Evolutionary conservation across 2,113 vertebrate genomes (phyloP), one percentile per base, ranked within the genome.

Genomic region (Macheiramphus alcinus): DNA sequence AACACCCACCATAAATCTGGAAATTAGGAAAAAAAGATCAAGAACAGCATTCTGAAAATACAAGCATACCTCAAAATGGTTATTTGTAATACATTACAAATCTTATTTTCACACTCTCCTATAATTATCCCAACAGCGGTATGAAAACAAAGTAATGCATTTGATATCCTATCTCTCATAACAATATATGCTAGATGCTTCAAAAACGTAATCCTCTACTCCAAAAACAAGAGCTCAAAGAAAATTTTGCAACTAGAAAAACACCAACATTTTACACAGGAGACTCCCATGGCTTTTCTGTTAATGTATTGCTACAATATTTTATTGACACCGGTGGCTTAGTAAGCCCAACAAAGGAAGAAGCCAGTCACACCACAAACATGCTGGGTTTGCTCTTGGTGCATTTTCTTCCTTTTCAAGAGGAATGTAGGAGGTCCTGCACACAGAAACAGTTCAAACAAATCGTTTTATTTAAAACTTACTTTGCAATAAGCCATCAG

Each of bases 1-100:
- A 99, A 59, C 98, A 98, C n/a, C 97, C 98, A 72, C 96, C 98
- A 96, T 99, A 98, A 73, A 98, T 96, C 98, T 99, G 94, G 17
- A 96, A 87, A 94, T 96, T 7, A 94, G 52, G 88, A 88, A 65
- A 86, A 86, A 86, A 52, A 38, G 2, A 45, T 58, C 22, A 91
- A 42, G 2, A 87, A 29, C 6, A 67, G 7, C 56, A 63, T 62
- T 90, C 45, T 58, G 32, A 66, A 94, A 90, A 74, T 19, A 43
- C 0, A 81, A 72, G 21, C 36, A 43, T 36, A 87, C 5, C 7
- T 73, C 32, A 75, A 80, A 79, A 29, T 17, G 18, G 7, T 66
- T 66, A 48, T 34, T 34, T 47, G 17, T 43, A 91, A 70, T n/a
- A 27, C 11, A 76, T 29, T 26, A 63, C 16, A 59, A 53, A 61